These are phyloP conservation scores for Cryptus armator DNA, from an alignment of 2,888 invertebrate genomes.

Conservation along the genomic window DNA sequence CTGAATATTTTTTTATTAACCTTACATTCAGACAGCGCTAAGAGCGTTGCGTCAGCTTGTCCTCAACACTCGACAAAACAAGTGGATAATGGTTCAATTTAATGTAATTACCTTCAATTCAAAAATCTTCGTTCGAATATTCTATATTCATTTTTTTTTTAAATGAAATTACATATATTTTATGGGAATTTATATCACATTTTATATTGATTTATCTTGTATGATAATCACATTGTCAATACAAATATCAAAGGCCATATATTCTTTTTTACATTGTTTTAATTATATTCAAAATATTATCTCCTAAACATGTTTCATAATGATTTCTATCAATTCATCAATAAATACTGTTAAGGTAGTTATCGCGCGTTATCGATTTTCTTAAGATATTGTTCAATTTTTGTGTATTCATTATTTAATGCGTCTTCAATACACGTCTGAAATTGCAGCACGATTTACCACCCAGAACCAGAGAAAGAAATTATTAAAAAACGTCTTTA, in stretches of 20 bases:
- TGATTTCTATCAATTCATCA: slow-evolving; percentile 26
- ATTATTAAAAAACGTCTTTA: too few relatives aligned
- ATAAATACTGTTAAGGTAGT: slow-evolving; percentile 26
- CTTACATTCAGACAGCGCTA: too few relatives aligned
- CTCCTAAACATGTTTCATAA: slow-evolving; percentile 1
- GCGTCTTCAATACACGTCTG: too few relatives aligned
- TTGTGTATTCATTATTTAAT: too few relatives aligned
- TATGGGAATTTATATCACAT: slow-evolving; percentile 11
- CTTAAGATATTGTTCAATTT: too few relatives aligned
- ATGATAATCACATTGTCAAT: not conserved
- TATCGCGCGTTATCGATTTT: too few relatives aligned
- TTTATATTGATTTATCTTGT: not conserved
- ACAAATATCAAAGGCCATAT: not conserved
- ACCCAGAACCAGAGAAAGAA: too few relatives aligned
- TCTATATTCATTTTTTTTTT: not conserved
- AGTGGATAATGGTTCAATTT: not conserved
- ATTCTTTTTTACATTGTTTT: not conserved
- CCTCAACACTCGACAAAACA: not conserved
- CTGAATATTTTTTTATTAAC: too few relatives aligned
- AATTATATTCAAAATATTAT: not conserved
- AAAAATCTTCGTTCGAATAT: not conserved
- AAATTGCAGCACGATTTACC: too few relatives aligned
- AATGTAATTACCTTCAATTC: slow-evolving; percentile 30
- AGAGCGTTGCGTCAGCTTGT: too few relatives aligned
- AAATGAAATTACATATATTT: slow-evolving; percentile 2